Evolutionary conservation across 2,888 invertebrate genomes (phyloP).

Genomic region (Dinocampus coccinellae): DNA sequence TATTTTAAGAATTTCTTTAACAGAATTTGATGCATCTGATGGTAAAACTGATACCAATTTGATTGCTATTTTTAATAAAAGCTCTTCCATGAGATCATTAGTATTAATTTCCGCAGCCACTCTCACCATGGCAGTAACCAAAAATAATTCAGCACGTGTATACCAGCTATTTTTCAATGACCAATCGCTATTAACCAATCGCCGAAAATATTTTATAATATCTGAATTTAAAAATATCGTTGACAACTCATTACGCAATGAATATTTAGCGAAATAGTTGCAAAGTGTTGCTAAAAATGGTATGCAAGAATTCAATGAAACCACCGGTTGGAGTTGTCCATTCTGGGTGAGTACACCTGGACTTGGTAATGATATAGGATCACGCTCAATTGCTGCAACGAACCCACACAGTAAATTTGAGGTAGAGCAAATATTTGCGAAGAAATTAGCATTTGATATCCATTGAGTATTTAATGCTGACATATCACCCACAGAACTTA

Average conservation of each 20-base stretch:
- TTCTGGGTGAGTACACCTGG: constrained; percentile 68
- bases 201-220: constrained; percentile 56
- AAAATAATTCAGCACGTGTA: constrained; percentile 58
- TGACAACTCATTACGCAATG: constrained; percentile 45
- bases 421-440: constrained; percentile 60
- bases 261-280: constrained; percentile 46
- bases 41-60: constrained; percentile 63
- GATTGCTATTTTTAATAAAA: constrained; percentile 58
- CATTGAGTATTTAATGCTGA: constrained; percentile 49
- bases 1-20: constrained; percentile 53
- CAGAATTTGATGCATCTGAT: constrained; percentile 52
- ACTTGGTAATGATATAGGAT: constrained; percentile 69
- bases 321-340: constrained; percentile 70
- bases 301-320: constrained; percentile 69
- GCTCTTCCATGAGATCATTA: constrained; percentile 41
- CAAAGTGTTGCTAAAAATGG: constrained; percentile 67
- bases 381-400: constrained; percentile 63
- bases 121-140: constrained; percentile 55
- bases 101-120: constrained; percentile 47
- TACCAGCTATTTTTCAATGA: constrained; percentile 63
- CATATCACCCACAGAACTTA: constrained; percentile 50
- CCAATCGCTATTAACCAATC: constrained; percentile 57
- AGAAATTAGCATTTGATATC: constrained; percentile 52
- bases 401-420: constrained; percentile 71
- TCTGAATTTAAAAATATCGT: constrained; percentile 47